phyloP scores from a whole-genome alignment of 2,113 vertebrate genomes.

The Cettia cetti region DNA sequence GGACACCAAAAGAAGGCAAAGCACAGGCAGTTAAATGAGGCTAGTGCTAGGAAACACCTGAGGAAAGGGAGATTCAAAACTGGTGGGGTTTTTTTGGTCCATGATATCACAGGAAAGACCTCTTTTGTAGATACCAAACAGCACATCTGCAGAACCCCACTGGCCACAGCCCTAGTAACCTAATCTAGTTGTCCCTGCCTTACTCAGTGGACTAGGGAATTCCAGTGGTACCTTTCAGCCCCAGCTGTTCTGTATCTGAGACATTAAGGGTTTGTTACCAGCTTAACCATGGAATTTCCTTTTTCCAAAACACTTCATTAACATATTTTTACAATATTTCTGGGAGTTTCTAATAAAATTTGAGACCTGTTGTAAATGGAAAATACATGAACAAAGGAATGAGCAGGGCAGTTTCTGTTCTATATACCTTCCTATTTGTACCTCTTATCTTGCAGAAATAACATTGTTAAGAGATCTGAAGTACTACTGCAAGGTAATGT shows the following conservation, averaged over 20 bases:
- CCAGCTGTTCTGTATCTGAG: not conserved
- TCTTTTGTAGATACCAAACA: not conserved
- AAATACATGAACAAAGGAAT: not conserved
- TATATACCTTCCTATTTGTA: not conserved
- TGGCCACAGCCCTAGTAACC: no score
- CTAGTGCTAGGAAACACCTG: not conserved
- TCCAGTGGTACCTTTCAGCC: not conserved
- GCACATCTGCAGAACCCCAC: not conserved
- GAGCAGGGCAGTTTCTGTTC: not conserved
- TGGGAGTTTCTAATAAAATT: not conserved
- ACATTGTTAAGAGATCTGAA: not conserved
- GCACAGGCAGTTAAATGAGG: not conserved
- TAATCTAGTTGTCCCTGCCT: not conserved
- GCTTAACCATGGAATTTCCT: not conserved
- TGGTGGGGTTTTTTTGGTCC: rapidly evolving
- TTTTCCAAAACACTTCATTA: not conserved
- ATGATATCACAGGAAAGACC: not conserved
- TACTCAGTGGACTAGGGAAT: not conserved
- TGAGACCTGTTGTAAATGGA: not conserved
- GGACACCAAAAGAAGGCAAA: rapidly evolving
- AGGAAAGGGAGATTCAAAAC: not conserved
- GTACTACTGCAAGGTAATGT: not conserved
- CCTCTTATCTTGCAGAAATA: not conserved
- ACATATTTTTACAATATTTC: not conserved
- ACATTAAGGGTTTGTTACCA: not conserved